Percentiles rank a stretch among this genome's conserved stretches.
These are phyloP conservation scores for Peromyscus maniculatus DNA, from an alignment of 2,113 vertebrate genomes.

Conservation along the genomic window DNA sequence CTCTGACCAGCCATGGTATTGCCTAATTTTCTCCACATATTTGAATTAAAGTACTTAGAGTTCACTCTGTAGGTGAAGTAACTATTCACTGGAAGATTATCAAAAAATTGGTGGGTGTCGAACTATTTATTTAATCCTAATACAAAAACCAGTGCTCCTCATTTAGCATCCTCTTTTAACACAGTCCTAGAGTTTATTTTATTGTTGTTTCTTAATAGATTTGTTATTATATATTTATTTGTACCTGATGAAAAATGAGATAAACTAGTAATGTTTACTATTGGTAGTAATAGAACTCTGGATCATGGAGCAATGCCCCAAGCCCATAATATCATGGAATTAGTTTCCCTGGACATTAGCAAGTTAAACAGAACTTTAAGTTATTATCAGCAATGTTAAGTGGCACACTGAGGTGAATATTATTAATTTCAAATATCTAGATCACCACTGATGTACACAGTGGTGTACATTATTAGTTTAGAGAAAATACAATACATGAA, in stretches of 20 bases:
- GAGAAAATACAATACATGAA: not conserved
- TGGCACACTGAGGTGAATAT: not conserved
- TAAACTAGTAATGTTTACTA: not conserved
- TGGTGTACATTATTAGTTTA: not conserved
- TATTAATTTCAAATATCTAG: not conserved
- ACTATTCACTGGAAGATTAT: not conserved
- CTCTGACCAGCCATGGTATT: not conserved
- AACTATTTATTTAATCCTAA: not conserved
- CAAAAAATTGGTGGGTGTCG: not conserved
- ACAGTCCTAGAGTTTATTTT: not conserved
- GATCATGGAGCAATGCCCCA: rapidly evolving
- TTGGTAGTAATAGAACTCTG: not conserved
- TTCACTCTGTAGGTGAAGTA: not conserved
- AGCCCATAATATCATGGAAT: not conserved
- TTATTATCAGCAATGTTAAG: not conserved
- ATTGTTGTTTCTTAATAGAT: not conserved
- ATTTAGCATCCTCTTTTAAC: not conserved
- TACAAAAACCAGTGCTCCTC: not conserved
- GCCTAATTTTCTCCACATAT: not conserved
- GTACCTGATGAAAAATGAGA: not conserved
- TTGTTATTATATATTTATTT: not conserved
- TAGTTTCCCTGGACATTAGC: rapidly evolving
- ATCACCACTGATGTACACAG: not conserved
- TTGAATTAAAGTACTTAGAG: not conserved
- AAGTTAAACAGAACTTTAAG: not conserved